Conservation (phyloP, 2,888 invertebrate genomes). For the Cacoxenus indagator region DNA sequence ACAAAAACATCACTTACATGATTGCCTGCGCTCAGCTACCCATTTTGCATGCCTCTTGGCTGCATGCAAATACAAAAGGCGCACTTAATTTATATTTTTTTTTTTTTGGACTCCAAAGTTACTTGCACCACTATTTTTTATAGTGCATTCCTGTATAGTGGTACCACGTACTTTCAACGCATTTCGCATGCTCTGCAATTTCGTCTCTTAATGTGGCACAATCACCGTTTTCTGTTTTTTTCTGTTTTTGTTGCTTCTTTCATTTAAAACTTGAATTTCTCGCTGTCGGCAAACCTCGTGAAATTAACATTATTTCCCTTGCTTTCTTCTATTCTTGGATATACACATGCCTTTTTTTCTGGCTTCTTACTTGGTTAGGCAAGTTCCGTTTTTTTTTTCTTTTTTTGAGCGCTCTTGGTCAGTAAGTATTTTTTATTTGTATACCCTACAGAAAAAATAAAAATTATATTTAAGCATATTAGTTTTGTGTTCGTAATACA, state of each 20-base stretch:
- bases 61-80: too few species aligned
- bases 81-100: neutral
- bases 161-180: constrained; percentile 7
- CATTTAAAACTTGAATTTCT: constrained; percentile 39
- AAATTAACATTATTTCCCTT: too few species aligned
- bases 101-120: neutral
- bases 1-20: neutral
- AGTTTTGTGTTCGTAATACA: too few species aligned
- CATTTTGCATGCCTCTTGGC: too few species aligned
- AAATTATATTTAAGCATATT: too few species aligned
- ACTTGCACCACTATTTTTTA: neutral
- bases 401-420: neutral
- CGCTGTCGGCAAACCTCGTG: neutral
- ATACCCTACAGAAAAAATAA: too few species aligned
- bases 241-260: neutral
- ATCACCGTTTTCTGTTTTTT: neutral
- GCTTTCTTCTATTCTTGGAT: neutral
- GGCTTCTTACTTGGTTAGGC: neutral
- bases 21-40: neutral
- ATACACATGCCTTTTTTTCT: neutral
- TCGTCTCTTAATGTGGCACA: constrained; percentile 8
- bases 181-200: constrained; percentile 16
- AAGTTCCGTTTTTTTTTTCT: neutral
- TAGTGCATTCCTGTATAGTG: neutral
- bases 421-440: too few species aligned